Conservation (phyloP, 2,797 vertebrate genomes). For the Micropoecilia bifurca region DNA sequence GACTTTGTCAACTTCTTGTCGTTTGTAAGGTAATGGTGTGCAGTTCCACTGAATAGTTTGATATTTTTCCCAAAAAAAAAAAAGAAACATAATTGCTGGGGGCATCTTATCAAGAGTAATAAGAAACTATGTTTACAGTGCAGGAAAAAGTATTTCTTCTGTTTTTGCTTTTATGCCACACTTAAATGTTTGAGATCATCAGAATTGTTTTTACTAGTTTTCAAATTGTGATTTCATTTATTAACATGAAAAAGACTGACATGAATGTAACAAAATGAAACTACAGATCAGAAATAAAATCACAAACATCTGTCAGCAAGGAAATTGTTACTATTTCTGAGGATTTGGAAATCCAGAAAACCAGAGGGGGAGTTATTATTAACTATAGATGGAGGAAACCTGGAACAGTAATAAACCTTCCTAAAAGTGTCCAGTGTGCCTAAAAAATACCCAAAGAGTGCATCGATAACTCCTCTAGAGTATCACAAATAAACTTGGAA, state of each 20-base stretch:
- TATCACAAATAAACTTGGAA: background rate
- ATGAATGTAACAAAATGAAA: background rate
- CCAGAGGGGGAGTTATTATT: background rate
- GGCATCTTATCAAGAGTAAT: slow-evolving; percentile 59
- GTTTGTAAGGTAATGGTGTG: slow-evolving; percentile 74
- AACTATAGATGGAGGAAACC: background rate
- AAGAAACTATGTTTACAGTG: slow-evolving; percentile 19
- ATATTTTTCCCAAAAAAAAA: slow-evolving; percentile 3
- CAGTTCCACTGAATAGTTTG: slow-evolving; percentile 53
- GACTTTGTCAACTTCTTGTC: slow-evolving; percentile 71
- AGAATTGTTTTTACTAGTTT: background rate
- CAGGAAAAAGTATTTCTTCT: background rate
- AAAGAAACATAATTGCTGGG: slow-evolving; percentile 59
- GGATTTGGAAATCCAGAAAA: background rate
- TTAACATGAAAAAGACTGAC: background rate
- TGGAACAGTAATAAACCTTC: background rate
- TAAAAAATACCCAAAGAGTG: background rate
- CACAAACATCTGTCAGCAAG: background rate
- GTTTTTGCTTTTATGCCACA: background rate
- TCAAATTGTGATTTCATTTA: background rate
- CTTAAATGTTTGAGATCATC: background rate
- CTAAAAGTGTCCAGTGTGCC: background rate
- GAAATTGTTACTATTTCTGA: background rate
- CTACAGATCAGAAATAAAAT: background rate
- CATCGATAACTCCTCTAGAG: background rate